A percentile compares a stretch with the other conserved stretches of the same genome.
Evolutionary conservation across 1,140 invertebrate genomes (phyloP).

Genomic region (Leptopilina clavipes): DNA sequence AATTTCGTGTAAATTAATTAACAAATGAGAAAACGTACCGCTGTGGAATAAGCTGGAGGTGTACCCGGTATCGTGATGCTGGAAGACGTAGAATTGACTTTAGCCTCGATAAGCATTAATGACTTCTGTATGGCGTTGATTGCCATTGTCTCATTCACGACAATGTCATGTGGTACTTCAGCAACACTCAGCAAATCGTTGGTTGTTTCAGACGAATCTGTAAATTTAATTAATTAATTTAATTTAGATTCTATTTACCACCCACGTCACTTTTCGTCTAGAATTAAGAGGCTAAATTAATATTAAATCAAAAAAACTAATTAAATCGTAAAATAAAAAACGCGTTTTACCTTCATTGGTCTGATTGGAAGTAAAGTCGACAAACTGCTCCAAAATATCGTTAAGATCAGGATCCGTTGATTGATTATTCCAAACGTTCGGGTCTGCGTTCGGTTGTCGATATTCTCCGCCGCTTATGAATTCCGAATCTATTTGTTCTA

Average conservation of each 20-base stretch:
- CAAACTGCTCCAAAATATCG: constrained; percentile 88
- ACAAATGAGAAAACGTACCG: constrained; percentile 72
- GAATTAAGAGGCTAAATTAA: constrained; percentile 21
- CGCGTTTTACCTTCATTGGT: constrained; percentile 71
- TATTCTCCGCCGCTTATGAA: constrained; percentile 66
- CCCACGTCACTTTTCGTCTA: too few relatives aligned
- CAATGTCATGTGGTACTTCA: constrained; percentile 71
- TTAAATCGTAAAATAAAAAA: constrained; percentile 31
- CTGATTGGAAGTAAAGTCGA: constrained; percentile 84
- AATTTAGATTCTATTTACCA: not conserved
- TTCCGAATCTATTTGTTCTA: constrained; percentile 71
- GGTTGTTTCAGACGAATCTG: constrained; percentile 23
- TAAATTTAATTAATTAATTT: not conserved
- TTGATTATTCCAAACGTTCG: constrained; percentile 71
- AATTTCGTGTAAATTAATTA: not conserved
- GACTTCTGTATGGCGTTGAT: constrained; percentile 93
- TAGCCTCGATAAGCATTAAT: constrained; percentile 88
- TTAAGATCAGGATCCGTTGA: constrained; percentile 84
- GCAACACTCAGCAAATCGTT: constrained; percentile 71
- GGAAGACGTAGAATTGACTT: constrained; percentile 80
- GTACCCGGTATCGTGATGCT: constrained; percentile 77
- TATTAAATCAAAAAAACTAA: constrained; percentile 36
- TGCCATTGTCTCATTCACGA: constrained; percentile 85
- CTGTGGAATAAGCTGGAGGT: constrained; percentile 80
- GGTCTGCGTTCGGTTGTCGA: constrained; percentile 61